Evolutionary conservation across 1,140 invertebrate species (phyloP), one percentile per base, ranked within the genome.

Genomic region (Papilio machaon): DNA sequence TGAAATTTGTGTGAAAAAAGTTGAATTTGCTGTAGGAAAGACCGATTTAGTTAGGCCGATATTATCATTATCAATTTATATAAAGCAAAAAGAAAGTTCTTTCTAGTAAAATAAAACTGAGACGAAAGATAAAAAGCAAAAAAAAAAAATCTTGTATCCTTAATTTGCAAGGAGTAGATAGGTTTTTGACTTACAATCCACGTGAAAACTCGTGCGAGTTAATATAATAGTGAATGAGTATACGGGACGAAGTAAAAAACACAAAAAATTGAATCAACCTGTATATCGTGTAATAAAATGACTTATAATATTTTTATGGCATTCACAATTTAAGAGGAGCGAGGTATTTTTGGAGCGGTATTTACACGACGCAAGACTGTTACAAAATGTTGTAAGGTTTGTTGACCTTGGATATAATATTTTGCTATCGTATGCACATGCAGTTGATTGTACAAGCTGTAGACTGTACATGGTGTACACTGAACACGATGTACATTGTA

Each of bases 221-320:
- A 30, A 30, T 43, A 43, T 43, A 43, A 43, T 7, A 2, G 2
- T 43, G 1, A 43, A 43, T 43, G 7, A 43, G 38, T 7, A 43
- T 43, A 6, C 0, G 3, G 38, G 60, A 19, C 19, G 74, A 30
- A 30, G 10, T 76, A 54, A 76, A 52, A 46, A 76, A 76, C 13
- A 49, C 13, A 30, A 76, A 19, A 47, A 35, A 35, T 17, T 76
- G 38, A 47, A 79, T 64, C 77, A 79, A 0, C 38, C 77, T 79
- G 77, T 79, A 79, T 46, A 64, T 46, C 4, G 58, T 46, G 3
- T 79, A 79, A 79, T 79, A 79, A 79, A 79, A 79, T 79, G 49
- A 38, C 54, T 79, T 79, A 79, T 79, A 79, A 79, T 79, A 79
- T 79, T 79, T 79, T 79, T 79, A 79, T 79, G 77, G 77, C 77